A percentile compares a stretch with the other conserved stretches of the same genome.
phyloP scores from a whole-genome alignment of 2,888 invertebrate species.

The Tenthredo scrophulariae region DNA sequence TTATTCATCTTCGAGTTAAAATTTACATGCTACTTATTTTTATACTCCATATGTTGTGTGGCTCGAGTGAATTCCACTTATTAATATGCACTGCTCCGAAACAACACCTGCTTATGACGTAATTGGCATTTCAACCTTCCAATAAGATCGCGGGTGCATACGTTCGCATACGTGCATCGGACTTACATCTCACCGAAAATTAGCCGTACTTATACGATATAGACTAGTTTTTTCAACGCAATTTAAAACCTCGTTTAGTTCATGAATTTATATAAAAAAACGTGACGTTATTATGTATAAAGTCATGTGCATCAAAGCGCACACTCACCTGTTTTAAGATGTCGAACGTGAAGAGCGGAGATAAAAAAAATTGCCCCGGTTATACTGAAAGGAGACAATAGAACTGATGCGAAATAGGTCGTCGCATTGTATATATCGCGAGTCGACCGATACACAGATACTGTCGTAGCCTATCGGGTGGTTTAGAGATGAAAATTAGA shows the following conservation, averaged over 20 bases:
- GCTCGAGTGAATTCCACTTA: conserved; percentile 14
- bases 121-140: conserved; percentile 10
- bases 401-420: conserved; percentile 48
- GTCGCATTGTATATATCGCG: background rate
- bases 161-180: background rate
- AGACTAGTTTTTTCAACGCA: background rate
- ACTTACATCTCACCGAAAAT: background rate
- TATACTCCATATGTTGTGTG: background rate
- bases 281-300: background rate
- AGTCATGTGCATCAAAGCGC: background rate
- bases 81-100: conserved; percentile 13
- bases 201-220: background rate
- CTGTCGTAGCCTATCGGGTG: background rate
- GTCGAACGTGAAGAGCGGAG: background rate
- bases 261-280: background rate
- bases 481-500: conserved; percentile 36
- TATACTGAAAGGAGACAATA: conserved; percentile 12
- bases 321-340: background rate
- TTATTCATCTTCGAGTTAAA: background rate
- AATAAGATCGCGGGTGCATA: background rate
- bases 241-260: background rate
- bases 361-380: conserved; percentile 2
- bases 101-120: conserved; percentile 27
- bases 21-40: background rate
- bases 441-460: conserved; percentile 6